These are phyloP conservation scores for Nylanderia fulva DNA, from an alignment of 1,140 invertebrate species.

Conservation along the genomic window DNA sequence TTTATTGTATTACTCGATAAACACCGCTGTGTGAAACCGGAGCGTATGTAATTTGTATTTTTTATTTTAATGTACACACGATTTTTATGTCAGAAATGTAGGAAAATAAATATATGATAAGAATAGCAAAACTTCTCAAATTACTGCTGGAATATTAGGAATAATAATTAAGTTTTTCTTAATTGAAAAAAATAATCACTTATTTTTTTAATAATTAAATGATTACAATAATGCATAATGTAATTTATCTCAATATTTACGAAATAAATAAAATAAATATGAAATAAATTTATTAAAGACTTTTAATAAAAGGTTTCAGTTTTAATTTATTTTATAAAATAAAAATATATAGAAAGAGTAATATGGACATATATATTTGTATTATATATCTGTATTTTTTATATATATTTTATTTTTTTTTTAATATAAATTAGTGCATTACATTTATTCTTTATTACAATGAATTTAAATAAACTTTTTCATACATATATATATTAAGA, in stretches of 20 bases:
- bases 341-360: no score
- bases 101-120: constrained; percentile 1
- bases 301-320: background rate
- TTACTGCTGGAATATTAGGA: background rate
- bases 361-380: background rate
- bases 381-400: background rate
- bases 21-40: background rate
- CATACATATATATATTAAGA: background rate
- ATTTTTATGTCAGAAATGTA: background rate
- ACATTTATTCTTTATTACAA: background rate
- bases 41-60: background rate
- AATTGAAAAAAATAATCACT: no score
- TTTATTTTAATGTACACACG: background rate
- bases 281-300: background rate
- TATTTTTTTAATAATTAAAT: background rate
- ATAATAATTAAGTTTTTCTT: background rate
- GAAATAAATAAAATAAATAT: constrained; percentile 1
- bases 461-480: background rate
- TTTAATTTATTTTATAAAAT: no score
- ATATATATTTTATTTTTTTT: background rate
- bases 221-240: background rate
- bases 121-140: background rate
- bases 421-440: no score
- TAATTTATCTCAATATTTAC: background rate
- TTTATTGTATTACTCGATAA: background rate